A percentile compares a stretch with the other conserved stretches of the same genome.
phyloP scores from a whole-genome alignment of 2,113 vertebrate species.

The Mesembrinibis cayennensis region DNA sequence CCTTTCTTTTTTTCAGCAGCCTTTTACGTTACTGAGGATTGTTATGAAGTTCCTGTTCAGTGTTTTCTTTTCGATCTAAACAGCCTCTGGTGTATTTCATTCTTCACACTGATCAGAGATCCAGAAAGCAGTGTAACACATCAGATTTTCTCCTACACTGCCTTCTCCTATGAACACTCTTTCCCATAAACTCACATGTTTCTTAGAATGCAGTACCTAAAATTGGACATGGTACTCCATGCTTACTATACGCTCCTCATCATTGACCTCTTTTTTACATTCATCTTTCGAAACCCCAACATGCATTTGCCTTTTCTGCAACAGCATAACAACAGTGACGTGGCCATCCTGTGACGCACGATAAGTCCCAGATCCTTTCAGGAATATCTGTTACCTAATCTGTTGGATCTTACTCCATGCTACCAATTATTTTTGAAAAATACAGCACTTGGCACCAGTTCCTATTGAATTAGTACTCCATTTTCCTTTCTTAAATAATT shows the following conservation, averaged over 20 bases:
- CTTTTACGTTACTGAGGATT: background rate
- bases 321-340: background rate
- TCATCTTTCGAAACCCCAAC: background rate
- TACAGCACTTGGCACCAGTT: background rate
- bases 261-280: background rate
- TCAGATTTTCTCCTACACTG: background rate
- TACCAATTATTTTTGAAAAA: background rate
- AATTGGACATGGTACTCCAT: background rate
- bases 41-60: background rate
- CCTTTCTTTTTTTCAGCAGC: background rate
- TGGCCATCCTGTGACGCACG: rapidly evolving
- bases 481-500: background rate
- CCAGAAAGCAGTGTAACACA: background rate
- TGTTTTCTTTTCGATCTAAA: background rate
- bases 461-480: background rate
- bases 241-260: background rate
- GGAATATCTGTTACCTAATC: background rate
- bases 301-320: background rate
- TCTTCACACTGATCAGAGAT: background rate
- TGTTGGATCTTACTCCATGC: background rate
- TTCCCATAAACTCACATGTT: background rate
- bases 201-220: background rate
- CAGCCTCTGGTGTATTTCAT: background rate
- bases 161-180: background rate
- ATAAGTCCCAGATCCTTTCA: background rate